phyloP scores from a whole-genome alignment of 2,797 vertebrate species.

The Enteromius viviparus region DNA sequence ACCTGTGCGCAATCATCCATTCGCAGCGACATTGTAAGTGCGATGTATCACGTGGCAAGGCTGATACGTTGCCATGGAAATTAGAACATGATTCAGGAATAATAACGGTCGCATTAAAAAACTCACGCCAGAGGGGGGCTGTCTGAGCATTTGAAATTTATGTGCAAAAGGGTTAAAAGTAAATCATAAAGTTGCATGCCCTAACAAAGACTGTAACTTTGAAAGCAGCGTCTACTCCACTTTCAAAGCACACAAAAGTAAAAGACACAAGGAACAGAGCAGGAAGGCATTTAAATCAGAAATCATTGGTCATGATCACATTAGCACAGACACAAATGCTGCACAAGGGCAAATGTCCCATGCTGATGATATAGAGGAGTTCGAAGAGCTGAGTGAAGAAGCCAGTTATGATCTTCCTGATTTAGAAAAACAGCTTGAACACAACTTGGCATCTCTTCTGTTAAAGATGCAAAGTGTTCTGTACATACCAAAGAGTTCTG shows the following conservation, averaged over 20 bases:
- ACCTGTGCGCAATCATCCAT: no score
- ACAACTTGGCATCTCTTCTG: background rate
- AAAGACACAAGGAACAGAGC: no score
- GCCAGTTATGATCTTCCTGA: no score
- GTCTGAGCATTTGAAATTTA: no score
- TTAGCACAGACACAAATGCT: background rate
- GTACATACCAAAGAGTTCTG: background rate
- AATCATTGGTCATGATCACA: background rate
- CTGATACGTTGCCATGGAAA: no score
- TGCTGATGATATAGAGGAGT: background rate
- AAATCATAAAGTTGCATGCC: background rate
- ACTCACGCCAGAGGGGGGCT: no score
- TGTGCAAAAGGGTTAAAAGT: no score
- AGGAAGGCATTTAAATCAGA: background rate
- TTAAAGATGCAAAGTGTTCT: slow-evolving; percentile 6
- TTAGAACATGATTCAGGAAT: no score
- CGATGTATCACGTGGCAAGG: no score
- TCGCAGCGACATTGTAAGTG: no score
- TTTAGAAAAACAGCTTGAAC: no score
- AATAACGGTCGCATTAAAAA: no score
- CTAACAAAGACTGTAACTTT: background rate
- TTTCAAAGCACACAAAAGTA: background rate
- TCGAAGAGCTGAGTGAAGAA: background rate
- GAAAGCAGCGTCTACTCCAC: background rate
- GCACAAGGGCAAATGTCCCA: background rate